Evolutionary conservation across 2,797 vertebrate species (phyloP).

Genomic region (Telmatherina bonti): DNA sequence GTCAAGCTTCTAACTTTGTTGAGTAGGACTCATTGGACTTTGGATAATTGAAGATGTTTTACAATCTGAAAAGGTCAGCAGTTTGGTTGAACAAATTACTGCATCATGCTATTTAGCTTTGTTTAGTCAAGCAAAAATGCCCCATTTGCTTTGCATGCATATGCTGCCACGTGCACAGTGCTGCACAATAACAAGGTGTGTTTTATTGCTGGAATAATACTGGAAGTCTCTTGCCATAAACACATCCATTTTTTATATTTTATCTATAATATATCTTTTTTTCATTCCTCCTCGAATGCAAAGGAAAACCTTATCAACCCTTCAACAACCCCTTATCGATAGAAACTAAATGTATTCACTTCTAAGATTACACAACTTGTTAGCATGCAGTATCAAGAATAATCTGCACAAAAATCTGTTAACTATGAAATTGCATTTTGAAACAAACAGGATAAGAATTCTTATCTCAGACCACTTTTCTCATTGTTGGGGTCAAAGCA

Average conservation of each 20-base stretch:
- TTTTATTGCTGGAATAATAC: neutral
- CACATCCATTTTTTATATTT: neutral
- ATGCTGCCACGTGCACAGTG: neutral
- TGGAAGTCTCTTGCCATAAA: neutral
- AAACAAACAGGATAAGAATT: neutral
- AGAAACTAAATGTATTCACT: neutral
- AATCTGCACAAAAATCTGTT: neutral
- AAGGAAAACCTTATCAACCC: neutral
- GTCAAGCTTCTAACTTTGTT: neutral
- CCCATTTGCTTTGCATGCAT: neutral
- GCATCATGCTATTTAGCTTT: neutral
- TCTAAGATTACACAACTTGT: neutral
- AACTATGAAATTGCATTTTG: neutral
- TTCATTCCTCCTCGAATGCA: neutral
- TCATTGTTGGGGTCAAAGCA: neutral
- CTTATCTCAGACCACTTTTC: neutral
- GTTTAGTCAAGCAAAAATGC: neutral
- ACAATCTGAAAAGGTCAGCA: neutral
- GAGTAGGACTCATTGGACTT: neutral
- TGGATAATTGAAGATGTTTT: neutral
- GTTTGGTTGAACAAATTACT: neutral
- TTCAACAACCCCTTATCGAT: neutral
- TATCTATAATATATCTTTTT: neutral
- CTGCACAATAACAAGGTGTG: neutral
- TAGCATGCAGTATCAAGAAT: neutral